Conservation (phyloP, 2,113 vertebrate species). For the Connochaetes taurinus region DNA sequence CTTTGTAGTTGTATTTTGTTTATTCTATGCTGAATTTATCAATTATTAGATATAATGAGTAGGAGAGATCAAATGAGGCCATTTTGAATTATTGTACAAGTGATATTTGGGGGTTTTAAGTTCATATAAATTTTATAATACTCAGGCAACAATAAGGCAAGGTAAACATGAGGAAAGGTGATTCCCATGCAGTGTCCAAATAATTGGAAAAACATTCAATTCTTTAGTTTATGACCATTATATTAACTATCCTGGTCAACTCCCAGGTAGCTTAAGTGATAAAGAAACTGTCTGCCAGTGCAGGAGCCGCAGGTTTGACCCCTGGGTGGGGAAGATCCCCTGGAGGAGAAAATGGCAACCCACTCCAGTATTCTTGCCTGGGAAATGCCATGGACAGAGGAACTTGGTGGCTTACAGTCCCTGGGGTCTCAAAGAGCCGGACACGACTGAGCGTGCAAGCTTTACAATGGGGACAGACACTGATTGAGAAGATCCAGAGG, state of each 20-base stretch:
- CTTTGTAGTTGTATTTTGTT: background rate
- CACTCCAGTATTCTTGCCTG: background rate
- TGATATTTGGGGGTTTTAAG: background rate
- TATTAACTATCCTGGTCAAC: background rate
- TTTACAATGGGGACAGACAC: rapidly evolving
- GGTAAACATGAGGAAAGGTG: background rate
- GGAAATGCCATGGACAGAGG: background rate
- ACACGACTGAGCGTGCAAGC: background rate
- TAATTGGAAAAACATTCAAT: background rate
- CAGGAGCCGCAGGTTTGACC: background rate
- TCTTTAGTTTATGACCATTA: background rate
- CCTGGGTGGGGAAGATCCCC: background rate
- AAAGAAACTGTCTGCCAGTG: background rate
- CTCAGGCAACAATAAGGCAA: background rate
- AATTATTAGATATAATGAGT: background rate
- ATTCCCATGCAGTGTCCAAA: background rate
- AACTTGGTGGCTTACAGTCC: background rate
- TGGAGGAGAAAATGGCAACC: background rate
- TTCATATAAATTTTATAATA: background rate
- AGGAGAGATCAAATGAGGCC: background rate
- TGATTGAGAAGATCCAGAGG: background rate
- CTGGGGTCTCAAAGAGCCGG: background rate
- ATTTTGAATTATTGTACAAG: background rate
- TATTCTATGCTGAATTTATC: background rate
- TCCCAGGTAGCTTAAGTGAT: background rate